A percentile compares a stretch with the other conserved stretches of the same genome.
Conservation (phyloP, 2,888 invertebrate species). For the Camptogramma bilineatum region DNA sequence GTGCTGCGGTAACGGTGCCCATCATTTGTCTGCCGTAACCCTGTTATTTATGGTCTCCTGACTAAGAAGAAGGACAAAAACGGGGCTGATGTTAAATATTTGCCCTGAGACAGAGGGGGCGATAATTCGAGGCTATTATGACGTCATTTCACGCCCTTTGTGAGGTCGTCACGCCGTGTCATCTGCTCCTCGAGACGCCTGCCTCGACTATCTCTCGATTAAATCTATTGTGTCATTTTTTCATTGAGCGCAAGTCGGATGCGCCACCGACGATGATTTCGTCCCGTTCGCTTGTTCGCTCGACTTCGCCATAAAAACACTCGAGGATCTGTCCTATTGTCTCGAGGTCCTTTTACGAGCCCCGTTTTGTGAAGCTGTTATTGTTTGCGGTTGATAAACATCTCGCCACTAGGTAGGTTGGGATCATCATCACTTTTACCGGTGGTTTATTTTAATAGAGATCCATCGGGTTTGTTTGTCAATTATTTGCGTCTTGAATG, state of each 20-base stretch:
- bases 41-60: conserved; percentile 82
- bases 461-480: conserved; percentile 71
- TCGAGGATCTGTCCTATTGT: conserved; percentile 80
- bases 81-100: conserved; percentile 83
- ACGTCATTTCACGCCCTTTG: conserved; percentile 85
- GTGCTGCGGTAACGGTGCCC: conserved; percentile 80
- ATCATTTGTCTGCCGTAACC: conserved; percentile 79
- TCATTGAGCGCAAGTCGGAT: conserved; percentile 78
- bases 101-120: conserved; percentile 84
- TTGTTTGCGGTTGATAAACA: conserved; percentile 85
- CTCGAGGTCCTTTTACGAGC: conserved; percentile 83
- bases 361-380: conserved; percentile 82
- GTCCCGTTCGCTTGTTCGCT: conserved; percentile 78
- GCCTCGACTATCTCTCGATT: conserved; percentile 82
- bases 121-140: conserved; percentile 86
- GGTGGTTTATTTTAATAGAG: conserved; percentile 73
- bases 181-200: conserved; percentile 85
- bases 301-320: conserved; percentile 80
- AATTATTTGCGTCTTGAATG: conserved; percentile 70
- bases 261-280: conserved; percentile 84
- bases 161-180: conserved; percentile 83
- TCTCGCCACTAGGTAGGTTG: conserved; percentile 82
- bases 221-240: conserved; percentile 84
- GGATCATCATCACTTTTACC: conserved; percentile 82
- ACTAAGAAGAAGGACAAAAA: conserved; percentile 81